Evolutionary conservation across 2,113 vertebrate genomes (phyloP), one percentile per base, ranked within the genome.

Genomic region (Cairina moschata): DNA sequence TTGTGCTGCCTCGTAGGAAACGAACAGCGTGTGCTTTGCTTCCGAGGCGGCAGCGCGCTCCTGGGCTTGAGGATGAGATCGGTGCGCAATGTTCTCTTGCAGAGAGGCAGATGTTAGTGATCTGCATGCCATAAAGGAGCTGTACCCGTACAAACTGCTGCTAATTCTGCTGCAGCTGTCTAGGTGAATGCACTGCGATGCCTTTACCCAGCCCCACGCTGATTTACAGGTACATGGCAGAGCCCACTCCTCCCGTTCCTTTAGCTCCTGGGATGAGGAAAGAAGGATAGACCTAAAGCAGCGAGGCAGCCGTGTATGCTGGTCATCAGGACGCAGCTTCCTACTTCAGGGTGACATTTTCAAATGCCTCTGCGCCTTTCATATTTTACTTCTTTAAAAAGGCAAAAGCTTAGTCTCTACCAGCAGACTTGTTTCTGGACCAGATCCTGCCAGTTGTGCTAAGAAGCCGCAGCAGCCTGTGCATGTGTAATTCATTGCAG

Each of bases 161-260:
- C 22, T 58, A 44, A 29, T 81, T 72, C 44, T 87, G 71, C 78
- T 40, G 22, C 62, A 73, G 72, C 55, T 80, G 20, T 74, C 88
- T 28, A 60, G 80, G 65, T 83, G 83, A 59, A 29, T 4, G 40
- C 25, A 7, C 50, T 40, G 1, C 0, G 16, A 6, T 66, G 82
- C 40, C 67, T 86, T 26, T 74, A 22, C 73, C 18, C 59, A 79
- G 42, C 34, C 17, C 44, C 13, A 0, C 3, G 20, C 40, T 74
- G 23, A 40, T 65, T 86, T 21, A 18, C 25, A 34, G 8, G 26
- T 36, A 23, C 59, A 74, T 74, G 68, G 13, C 60, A 82, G 71
- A 40, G 69, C 54, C 8, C 31, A 14, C 2, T 54, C 29, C 5
- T 4, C 0, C 0, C 31, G 9, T 38, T 83, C 9, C 62, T 82